Base-by-base conservation (phyloP, 1,140 invertebrate genomes). In the Calephelis nemesis region DNA sequence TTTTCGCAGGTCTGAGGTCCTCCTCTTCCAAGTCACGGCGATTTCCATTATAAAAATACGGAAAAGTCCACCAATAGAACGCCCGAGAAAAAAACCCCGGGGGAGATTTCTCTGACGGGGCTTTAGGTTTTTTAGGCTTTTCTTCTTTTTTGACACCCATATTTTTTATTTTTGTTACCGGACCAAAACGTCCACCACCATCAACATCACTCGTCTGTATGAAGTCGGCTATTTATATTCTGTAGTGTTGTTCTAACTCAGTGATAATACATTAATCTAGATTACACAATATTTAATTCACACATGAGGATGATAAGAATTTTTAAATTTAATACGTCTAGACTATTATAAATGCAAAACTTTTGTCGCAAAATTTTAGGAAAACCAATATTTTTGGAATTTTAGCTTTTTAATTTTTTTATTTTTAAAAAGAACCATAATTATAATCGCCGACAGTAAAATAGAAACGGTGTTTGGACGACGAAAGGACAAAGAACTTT, bases 1-100 rank as follows among this genome's bases (percentile, higher is more conserved):
- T 88, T 45, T 93, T 92, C 4, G 94, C 92, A 63, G 92, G 93
- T 75, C 93, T 94, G n/a, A 97, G 86, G 85, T 96, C 95, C 49
- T 92, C 86, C 49, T 94, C 85, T 76, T 95, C 94, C 40, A 96
- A 82, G 74, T 96, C 95, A 63, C 94, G 91, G 65, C 89, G 88
- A 70, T 93, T 94, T 11, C 95, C 95, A 54, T 93, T 81, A 83
- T 93, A 94, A 75, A 95, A 95, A 9, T 93, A 87, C 40, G 93
- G 93, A 49, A 95, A 82, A 48, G 93, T 92, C 94, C 94, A 96
- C 72, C 94, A 94, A 73, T 76, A 92, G 70, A 87, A 74, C 7
- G 87, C 69, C n/a, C 90, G 80, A 8, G 84, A 83, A 7, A 91
- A 67, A 2, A 82, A 9, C 30, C 79, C 74, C 1, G 89, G 88